Evolutionary conservation across 2,113 vertebrate species (phyloP), one percentile per base, ranked within the genome.

Genomic region (Clarias macrocephalus): DNA sequence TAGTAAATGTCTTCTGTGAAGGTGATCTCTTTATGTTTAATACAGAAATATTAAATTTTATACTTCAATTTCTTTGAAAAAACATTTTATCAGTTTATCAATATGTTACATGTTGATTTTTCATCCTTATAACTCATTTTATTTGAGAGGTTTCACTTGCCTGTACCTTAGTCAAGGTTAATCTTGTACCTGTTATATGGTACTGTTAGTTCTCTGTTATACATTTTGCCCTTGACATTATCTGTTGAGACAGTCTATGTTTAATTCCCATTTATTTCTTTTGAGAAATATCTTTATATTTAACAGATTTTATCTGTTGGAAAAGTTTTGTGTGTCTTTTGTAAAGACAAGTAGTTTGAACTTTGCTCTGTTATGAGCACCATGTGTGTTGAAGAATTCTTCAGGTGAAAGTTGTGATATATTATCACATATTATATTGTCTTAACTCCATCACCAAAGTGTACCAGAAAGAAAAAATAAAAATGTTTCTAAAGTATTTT

Each of bases 321-420:
- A 3, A 60, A 42, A 63, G 42, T 10, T 0, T 81, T 16, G 8
- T 81, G 28, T 65, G 80, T 82, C 80, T 82, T 82, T 65, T 82
- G 60, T 82, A 82, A 82, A 63, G 60, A 82, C 80, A 3, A 48
- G 23, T 65, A 63, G 57, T 37, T 81, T 82, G 65, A 82, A 65
- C 33, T 82, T 33, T 63, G 60, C 80, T 65, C 59, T 82, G n/a
- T 82, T 48, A 63, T 19, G 80, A 82, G 80, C 56, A 30, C 9
- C 8, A 5, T 80, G 77, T 80, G 48, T 76, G 52, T 57, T 79
- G 77, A 59, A 80, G 54, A 80, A 80, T 60, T 60, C 79, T 80
- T 80, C 57, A 80, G 13, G 11, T 33, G 8, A 59, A 9, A 37
- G 79, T 80, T 60, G 79, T 80, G 79, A 37, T 37, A 80, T 60